Evolutionary conservation across 2,113 vertebrate species (phyloP), one percentile per base, ranked within the genome.

Genomic region (Ia io): DNA sequence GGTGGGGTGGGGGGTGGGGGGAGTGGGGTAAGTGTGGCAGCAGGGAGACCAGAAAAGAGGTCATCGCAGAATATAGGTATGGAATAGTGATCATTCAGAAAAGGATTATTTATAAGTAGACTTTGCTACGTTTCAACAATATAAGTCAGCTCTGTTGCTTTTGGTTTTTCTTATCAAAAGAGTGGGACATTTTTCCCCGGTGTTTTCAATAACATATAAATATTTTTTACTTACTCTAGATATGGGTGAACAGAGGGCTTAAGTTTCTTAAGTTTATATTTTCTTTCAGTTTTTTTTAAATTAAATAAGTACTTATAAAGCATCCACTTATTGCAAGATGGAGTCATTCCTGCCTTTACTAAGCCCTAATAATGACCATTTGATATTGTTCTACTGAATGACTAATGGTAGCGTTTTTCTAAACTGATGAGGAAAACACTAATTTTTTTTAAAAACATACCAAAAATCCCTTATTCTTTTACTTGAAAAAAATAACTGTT

Each of bases 161-260:
- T 74, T n/a, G 49, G 18, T 37, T 87, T 56, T 78, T 67, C 28
- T 35, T 49, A 63, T 30, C 86, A 82, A 74, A 91, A 93, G n/a
- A 53, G 9, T 73, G 13, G 80, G 25, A 56, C 2, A 44, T 42
- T 22, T 51, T 93, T 90, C 74, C 69, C 40, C 63, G 70, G n/a
- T 69, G 11, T 74, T 79, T 84, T 79, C n/a, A 70, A 88, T n/a
- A 84, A 63, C 5, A 79, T 56, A 35, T 32, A 80, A 83, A 78
- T 90, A 78, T 74, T 84, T 94, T 88, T 94, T 25, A 65, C 3
- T 10, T 40, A n/a, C 11, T 37, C 30, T 20, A 93, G 49, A 87
- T 69, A 71, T 93, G 20, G 10, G 10, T 80, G 25, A 40, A 65
- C 25, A 90, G 2, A 59, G 6, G 32, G 17, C 65, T 88, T 79